A percentile compares a stretch with the other conserved stretches of the same genome.
phyloP scores from a whole-genome alignment of 1,140 invertebrate species.

The Zaprionus kolodkinae region DNA sequence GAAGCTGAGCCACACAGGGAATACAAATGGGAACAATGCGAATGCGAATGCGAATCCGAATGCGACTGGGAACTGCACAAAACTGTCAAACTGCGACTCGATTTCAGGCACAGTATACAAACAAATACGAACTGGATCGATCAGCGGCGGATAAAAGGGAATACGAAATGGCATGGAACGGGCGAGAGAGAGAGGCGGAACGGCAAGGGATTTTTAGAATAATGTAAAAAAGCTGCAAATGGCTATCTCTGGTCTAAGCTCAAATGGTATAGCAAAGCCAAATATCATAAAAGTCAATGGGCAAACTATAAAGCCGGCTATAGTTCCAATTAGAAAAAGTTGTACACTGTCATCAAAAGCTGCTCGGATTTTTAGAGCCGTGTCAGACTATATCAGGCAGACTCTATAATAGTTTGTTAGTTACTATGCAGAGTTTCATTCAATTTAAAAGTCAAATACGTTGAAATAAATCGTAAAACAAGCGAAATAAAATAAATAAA shows the following conservation, averaged over 20 bases:
- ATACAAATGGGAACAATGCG: conserved; percentile 44
- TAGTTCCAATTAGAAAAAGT: background rate
- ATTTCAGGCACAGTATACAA: background rate
- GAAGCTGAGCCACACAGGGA: conserved; percentile 61
- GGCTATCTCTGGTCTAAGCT: background rate
- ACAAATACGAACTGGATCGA: conserved; percentile 12
- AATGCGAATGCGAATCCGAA: conserved; percentile 54
- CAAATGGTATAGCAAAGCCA: background rate
- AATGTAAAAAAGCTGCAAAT: conserved; percentile 13
- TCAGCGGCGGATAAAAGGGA: conserved; percentile 18
- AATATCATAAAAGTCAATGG: background rate
- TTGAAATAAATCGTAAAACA: background rate
- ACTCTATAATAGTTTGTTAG: background rate
- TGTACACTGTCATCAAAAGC: background rate
- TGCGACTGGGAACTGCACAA: conserved; percentile 34
- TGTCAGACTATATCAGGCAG: background rate
- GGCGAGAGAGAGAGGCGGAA: background rate
- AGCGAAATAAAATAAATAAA: background rate
- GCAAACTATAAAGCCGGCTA: background rate
- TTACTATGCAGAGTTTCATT: background rate
- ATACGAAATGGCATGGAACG: background rate
- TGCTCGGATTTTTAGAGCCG: background rate
- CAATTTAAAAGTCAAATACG: background rate
- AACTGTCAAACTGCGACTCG: conserved; percentile 33
- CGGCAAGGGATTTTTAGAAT: conserved; percentile 5